Evolutionary conservation across 2,888 invertebrate genomes (phyloP), one percentile per base, ranked within the genome.

Genomic region (Listrodromus nycthemerus): DNA sequence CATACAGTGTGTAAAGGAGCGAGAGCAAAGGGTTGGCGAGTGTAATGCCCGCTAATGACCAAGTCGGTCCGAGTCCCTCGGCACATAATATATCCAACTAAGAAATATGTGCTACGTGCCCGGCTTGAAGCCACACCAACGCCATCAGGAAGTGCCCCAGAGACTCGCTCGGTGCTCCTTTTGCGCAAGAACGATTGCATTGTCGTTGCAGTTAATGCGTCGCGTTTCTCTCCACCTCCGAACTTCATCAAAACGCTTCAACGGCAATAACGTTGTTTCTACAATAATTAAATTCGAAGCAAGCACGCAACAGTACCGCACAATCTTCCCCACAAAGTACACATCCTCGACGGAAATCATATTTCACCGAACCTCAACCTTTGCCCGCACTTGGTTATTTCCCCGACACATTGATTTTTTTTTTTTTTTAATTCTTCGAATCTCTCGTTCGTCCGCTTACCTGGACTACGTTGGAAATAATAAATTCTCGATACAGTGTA

Each of bases 21-120:
- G 21, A 27, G 45, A 37, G 45, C 74, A 41, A 41, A 41, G 55
- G 66, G 55, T 73, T 71, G 50, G 66, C 55, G 30, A 67, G 24
- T 63, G 80, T 69, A 80, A 80, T 80, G 69, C 48, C 50, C 80
- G 48, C 67, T 80, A 80, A 80, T 80, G 74, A 80, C 67, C 80
- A 80, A 48, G 67, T 74, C 66, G 45, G 69, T 33, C 50, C 65
- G 33, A 48, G 61, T 52, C 27, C 16, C 52, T 13, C 63, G 37
- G 27, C 50, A 69, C 48, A 30, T 19, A 52, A 52, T 33, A 55
- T 41, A 58, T 33, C 13, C 48, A 45, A 50, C 65, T 79, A 50
- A 52, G 79, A 71, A 65, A 71, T 71, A 71, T 65, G 52, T 41
- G 71, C 48, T 65, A 61, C 61, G 61, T 30, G 61, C n/a, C 52